Base-by-base conservation (phyloP, 2,888 invertebrate species). In the Litoditis marina region DNA sequence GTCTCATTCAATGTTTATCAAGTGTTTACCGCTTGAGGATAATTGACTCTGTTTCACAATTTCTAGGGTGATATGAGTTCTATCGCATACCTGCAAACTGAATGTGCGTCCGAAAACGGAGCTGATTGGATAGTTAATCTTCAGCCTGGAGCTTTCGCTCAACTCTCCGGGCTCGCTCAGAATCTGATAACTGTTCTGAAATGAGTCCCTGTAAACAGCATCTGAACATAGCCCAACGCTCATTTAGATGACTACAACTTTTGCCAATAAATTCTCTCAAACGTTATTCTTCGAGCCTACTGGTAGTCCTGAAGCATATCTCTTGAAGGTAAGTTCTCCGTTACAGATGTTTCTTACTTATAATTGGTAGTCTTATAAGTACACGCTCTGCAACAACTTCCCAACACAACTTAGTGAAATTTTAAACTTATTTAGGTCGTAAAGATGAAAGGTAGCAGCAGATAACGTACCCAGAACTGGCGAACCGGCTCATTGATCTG, bases 81-180 rank as follows among this genome's bases (percentile, higher is more conserved):
- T n/a, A n/a, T n/a, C n/a, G n/a, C n/a, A n/a, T n/a, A n/a, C n/a
- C n/a, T n/a, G n/a, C n/a, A n/a, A n/a, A 28, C 71, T 76, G 60
- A 80, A 70, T 25, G 64, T 66, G 22, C 75, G 68, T 22, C 79
- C 79, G 51, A 78, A 78, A 42, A 81, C 65, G 8, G 70, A 71
- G 53, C 67, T 69, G 11, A 77, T 70, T 7, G 81, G 81, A 55
- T 81, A 81, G 36, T 64, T 68, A n/a, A 80, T 71, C 13, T 71
- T 69, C 52, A 79, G 62, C 2, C 78, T 62, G 8, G 52, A 44
- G 34, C 31, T 55, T 25, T 16, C 8, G n/a, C 63, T 62, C 28
- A 64, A 60, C 2, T 63, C 66, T 8, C 65, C 72, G 6, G 31
- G 42, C 30, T 74, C 75, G 22, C 69, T 76, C 60, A 78, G 69